These are phyloP conservation scores for Calliphora vomitoria DNA, from an alignment of 2,888 invertebrate genomes.

Conservation along the genomic window DNA sequence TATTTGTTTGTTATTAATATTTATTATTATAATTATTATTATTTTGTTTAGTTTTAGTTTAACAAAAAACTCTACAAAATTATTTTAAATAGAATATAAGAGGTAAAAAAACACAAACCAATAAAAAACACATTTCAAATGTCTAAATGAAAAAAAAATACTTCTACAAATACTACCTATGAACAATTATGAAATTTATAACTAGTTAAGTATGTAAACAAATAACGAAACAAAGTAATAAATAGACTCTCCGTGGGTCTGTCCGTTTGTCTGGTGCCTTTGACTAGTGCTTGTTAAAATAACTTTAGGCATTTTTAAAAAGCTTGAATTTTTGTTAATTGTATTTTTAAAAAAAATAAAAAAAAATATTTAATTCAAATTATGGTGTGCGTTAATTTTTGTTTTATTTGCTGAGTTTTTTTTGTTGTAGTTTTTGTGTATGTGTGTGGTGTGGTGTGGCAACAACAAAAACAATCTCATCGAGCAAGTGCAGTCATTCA, in stretches of 20 bases:
- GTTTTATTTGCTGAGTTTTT: conserved; percentile 20
- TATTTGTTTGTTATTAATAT: conserved; percentile 42
- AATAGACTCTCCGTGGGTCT: background rate
- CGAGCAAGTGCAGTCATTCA: conserved; percentile 67
- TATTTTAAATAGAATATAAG: conserved; percentile 12
- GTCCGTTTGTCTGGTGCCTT: background rate
- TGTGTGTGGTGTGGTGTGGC: conserved; percentile 43
- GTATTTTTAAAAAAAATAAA: background rate
- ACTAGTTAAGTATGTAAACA: background rate
- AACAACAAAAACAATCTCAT: conserved; percentile 48
- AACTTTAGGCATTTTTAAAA: conserved; percentile 29
- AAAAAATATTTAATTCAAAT: conserved; percentile 36
- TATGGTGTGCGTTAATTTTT: conserved; percentile 34
- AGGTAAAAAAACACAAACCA: background rate
- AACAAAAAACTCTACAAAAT: background rate
- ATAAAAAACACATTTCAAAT: conserved; percentile 23
- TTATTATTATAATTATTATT: conserved; percentile 2
- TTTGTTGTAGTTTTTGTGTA: conserved; percentile 9
- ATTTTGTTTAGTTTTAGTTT: conserved; percentile 19
- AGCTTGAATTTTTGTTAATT: conserved; percentile 19
- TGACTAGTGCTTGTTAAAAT: background rate
- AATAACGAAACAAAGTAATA: background rate
- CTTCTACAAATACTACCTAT: too few species aligned
- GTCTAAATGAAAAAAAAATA: background rate
- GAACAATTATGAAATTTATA: background rate